Evolutionary conservation across 1,140 invertebrate species (phyloP).

Genomic region (Camponotus pennsylvanicus): DNA sequence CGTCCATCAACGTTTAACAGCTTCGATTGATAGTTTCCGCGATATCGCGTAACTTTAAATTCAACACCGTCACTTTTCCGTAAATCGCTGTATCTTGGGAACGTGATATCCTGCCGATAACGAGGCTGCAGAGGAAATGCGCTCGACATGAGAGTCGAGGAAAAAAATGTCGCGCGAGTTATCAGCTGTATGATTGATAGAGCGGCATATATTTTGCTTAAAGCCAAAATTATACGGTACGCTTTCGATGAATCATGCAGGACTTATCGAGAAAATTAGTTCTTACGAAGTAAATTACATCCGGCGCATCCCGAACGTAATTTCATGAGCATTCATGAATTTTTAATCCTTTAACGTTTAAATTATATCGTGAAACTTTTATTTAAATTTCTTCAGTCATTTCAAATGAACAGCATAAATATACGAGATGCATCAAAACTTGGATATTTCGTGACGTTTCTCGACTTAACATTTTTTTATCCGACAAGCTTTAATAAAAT

Average conservation of each 20-base stretch:
- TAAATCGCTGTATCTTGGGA: conserved; percentile 43
- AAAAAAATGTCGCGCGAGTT: conserved; percentile 27
- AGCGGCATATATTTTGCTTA: conserved; percentile 25
- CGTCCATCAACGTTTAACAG: conserved; percentile 18
- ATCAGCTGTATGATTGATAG: conserved; percentile 27
- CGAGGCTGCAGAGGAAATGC: conserved; percentile 46
- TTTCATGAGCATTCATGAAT: conserved; percentile 1
- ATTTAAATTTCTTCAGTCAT: not conserved
- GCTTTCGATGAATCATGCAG: not conserved
- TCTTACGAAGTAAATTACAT: not conserved
- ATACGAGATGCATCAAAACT: not conserved
- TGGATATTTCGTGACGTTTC: not conserved
- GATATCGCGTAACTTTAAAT: conserved; percentile 25
- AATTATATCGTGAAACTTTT: conserved; percentile 5
- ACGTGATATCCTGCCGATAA: conserved; percentile 50
- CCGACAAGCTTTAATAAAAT: too few species aligned
- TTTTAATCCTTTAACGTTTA: not conserved
- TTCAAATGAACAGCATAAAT: not conserved
- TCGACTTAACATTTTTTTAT: too few species aligned
- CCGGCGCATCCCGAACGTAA: not conserved
- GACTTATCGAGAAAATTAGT: conserved; percentile 22
- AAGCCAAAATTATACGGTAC: not conserved
- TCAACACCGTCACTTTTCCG: conserved; percentile 33
- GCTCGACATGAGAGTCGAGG: conserved; percentile 35
- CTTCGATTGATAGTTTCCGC: conserved; percentile 9